Percentiles rank a stretch among this genome's conserved stretches.
phyloP scores from a whole-genome alignment of 2,113 vertebrate genomes.

The Camelus dromedarius region DNA sequence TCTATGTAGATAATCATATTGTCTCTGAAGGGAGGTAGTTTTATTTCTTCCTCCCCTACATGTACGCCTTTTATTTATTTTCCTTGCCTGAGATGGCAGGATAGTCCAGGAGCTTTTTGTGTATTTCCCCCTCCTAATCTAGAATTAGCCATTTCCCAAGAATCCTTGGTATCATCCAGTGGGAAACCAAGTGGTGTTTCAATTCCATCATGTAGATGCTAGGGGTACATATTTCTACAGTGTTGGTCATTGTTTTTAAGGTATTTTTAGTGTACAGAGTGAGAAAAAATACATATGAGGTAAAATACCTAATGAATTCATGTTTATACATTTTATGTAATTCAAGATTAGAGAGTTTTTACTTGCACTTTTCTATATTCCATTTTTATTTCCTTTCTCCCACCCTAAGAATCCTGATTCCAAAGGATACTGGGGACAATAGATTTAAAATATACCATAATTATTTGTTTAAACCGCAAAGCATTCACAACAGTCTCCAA shows the following conservation, averaged over 20 bases:
- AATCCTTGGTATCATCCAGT: not conserved
- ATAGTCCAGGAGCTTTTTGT: not conserved
- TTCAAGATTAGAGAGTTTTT: not conserved
- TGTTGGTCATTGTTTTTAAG: not conserved
- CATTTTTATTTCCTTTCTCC: not conserved
- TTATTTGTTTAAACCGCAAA: not conserved
- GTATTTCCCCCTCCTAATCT: not conserved
- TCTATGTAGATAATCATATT: not conserved
- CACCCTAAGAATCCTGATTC: not conserved
- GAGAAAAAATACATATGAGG: not conserved
- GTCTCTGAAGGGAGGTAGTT: not conserved
- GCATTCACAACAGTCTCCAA: not conserved
- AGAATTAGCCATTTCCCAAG: not conserved
- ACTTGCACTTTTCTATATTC: not conserved
- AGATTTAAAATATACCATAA: not conserved
- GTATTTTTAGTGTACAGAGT: not conserved
- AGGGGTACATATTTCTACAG: no score
- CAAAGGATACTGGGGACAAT: not conserved
- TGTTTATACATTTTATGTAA: not conserved
- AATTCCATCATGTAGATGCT: not conserved
- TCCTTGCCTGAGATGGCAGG: not conserved
- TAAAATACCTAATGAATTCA: not conserved
- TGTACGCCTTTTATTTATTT: not conserved
- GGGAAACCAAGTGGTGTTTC: not conserved
- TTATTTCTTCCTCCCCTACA: not conserved